Percentiles rank a stretch among this genome's conserved stretches.
Conservation (phyloP, 2,888 invertebrate species). For the Timema cristinae region DNA sequence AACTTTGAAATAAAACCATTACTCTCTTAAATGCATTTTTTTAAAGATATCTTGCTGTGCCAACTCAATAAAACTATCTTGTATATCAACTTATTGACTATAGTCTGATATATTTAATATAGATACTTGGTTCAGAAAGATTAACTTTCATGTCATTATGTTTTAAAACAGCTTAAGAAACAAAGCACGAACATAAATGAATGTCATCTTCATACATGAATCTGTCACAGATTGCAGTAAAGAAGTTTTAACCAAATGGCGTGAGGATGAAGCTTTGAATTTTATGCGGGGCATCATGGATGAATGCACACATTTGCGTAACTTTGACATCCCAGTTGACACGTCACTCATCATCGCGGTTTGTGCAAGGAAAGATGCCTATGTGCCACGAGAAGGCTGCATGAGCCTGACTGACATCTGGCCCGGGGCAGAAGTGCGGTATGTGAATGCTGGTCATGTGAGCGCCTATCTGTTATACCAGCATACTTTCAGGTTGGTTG, state of each 20-base stretch:
- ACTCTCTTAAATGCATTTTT: too few relatives aligned
- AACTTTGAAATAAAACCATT: too few relatives aligned
- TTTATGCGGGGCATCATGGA: slow-evolving; percentile 99
- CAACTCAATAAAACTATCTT: too few relatives aligned
- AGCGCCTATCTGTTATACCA: slow-evolving; percentile 84
- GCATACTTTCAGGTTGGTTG: slow-evolving; percentile 73
- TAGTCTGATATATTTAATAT: too few relatives aligned
- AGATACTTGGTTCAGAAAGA: too few relatives aligned
- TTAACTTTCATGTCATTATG: too few relatives aligned
- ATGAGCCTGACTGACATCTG: slow-evolving; percentile 82
- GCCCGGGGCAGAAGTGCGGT: slow-evolving; percentile 87
- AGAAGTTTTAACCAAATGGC: slow-evolving; percentile 38
- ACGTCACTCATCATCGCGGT: slow-evolving; percentile 87
- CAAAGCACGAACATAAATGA: too few relatives aligned
- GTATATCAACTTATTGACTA: too few relatives aligned
- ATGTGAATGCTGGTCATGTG: slow-evolving; percentile 86
- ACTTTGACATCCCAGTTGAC: slow-evolving; percentile 79
- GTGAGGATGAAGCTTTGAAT: slow-evolving; percentile 75
- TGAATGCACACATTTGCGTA: slow-evolving; percentile 93
- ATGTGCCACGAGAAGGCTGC: slow-evolving; percentile 83
- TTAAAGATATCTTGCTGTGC: too few relatives aligned
- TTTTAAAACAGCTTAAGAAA: too few relatives aligned
- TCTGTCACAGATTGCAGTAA: slow-evolving; percentile 3
- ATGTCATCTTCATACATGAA: not conserved
- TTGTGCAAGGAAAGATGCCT: slow-evolving; percentile 83